Base-by-base conservation (phyloP, 2,797 vertebrate genomes). In the Myoxocephalus aenaeus region DNA sequence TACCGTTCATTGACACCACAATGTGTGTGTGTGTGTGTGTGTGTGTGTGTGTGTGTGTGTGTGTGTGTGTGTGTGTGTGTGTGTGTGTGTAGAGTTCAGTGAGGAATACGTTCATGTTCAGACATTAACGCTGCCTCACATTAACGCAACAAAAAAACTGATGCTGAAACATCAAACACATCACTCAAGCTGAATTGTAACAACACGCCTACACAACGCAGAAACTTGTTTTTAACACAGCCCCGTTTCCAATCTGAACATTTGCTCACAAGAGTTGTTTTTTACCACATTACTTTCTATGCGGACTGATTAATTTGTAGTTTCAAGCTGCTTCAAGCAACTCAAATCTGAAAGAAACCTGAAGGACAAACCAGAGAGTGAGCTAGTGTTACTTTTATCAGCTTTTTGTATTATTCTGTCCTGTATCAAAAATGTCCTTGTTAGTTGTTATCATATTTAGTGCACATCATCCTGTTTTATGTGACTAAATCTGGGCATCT, bases 1-100 rank as follows among this genome's bases (percentile, higher is more conserved):
- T 7, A 54, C 27, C 64, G 51, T 69, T 59, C 61, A 77, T 8
- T 80, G 56, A 57, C 53, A 73, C 48, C 42, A 18, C 8, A 4
- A 29, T 79, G 25, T 65, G 29, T 64, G 20, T 48, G 63, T 66
- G 53, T 44, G 29, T 53, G 29, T 50, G 56, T 56, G 25, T 56
- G 51, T 25, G 51, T 13, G 51, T 51, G 38, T 46, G 53, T 15
- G 13, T 13, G 51, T 22, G 42, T 64, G 29, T 67, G 22, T 53
- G 67, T 65, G 51, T 51, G 36, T 53, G 27, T 38, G 56, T 27
- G 22, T 54, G 25, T 27, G 25, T 2, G 25, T 27, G 25, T 27
- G 25, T 27, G 25, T 2, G 53, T 14, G 13, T 4, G 51, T 12
- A 14, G 18, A 20, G 46, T 62, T 44, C 18, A 17, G 13, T 40